phyloP scores from a whole-genome alignment of 2,797 vertebrate species.

The Onychomys arenicola region DNA sequence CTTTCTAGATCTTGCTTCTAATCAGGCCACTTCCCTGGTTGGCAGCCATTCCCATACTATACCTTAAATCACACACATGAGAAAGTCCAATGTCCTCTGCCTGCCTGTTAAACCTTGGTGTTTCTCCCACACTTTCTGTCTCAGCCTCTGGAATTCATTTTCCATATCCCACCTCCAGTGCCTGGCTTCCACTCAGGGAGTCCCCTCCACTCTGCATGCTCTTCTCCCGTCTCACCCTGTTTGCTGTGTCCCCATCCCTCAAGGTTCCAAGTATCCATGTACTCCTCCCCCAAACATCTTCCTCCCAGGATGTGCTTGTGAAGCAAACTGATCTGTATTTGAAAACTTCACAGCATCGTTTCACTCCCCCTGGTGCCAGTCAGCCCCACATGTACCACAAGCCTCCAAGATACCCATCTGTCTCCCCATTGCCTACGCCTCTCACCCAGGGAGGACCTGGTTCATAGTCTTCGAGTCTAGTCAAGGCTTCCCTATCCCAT shows the following conservation, averaged over 20 bases:
- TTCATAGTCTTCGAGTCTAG: neutral
- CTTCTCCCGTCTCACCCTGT: neutral
- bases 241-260: neutral
- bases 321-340: neutral
- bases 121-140: neutral
- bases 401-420: accelerated
- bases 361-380: neutral
- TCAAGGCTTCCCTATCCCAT: no score
- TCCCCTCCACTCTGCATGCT: neutral
- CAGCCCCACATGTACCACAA: accelerated
- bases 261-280: neutral
- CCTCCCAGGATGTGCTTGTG: neutral
- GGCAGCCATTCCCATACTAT: neutral
- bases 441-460: accelerated
- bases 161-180: no score
- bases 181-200: no score
- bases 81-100: neutral
- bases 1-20: neutral
- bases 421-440: neutral
- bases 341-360: neutral
- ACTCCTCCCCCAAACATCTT: neutral
- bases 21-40: no score
- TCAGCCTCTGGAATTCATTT: neutral
- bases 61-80: neutral
- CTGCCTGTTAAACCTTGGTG: neutral